These are phyloP conservation scores for Spea bombifrons DNA, from an alignment of 2,113 vertebrate genomes.

Conservation along the genomic window DNA sequence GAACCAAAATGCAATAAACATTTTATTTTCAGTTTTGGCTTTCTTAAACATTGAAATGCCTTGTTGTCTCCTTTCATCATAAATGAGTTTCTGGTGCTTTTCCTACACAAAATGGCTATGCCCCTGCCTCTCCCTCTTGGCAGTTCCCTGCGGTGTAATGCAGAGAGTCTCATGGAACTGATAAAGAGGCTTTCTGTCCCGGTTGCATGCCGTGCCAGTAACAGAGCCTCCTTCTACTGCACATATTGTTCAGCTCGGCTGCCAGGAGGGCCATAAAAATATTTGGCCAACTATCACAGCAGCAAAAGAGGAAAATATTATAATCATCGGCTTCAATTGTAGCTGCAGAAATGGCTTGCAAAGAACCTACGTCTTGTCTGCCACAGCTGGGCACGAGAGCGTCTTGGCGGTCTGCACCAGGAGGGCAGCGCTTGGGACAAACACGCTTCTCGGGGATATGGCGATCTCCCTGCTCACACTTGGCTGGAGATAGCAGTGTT, in stretches of 20 bases:
- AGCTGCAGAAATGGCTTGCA: slow-evolving; percentile 4
- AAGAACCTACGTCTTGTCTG: slow-evolving; percentile 21
- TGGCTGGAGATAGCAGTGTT: slow-evolving; percentile 2
- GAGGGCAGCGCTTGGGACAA: slow-evolving; percentile 16
- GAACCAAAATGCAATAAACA: too few relatives aligned
- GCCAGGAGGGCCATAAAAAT: slow-evolving; percentile 44
- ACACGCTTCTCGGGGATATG: neutral
- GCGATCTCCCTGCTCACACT: neutral
- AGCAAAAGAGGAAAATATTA: slow-evolving; percentile 43
- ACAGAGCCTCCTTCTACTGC: slow-evolving; percentile 41
- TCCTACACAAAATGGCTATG: slow-evolving; percentile 9
- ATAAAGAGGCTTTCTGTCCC: slow-evolving; percentile 43
- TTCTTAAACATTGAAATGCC: neutral
- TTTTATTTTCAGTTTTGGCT: neutral
- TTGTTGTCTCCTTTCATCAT: neutral
- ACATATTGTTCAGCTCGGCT: slow-evolving; percentile 44
- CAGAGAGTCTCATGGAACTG: slow-evolving; percentile 44
- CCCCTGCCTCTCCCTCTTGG: slow-evolving; percentile 12
- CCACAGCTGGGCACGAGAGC: slow-evolving; percentile 22
- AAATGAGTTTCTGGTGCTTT: neutral
- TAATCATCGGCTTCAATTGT: slow-evolving; percentile 42
- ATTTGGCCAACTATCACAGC: slow-evolving; percentile 49
- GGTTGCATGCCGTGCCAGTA: slow-evolving; percentile 38
- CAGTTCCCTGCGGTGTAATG: slow-evolving; percentile 14
- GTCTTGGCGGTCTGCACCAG: slow-evolving; percentile 1